Percentiles rank a stretch among this genome's conserved stretches.
Evolutionary conservation across 2,888 invertebrate species (phyloP).

Genomic region (Germaria angustata): DNA sequence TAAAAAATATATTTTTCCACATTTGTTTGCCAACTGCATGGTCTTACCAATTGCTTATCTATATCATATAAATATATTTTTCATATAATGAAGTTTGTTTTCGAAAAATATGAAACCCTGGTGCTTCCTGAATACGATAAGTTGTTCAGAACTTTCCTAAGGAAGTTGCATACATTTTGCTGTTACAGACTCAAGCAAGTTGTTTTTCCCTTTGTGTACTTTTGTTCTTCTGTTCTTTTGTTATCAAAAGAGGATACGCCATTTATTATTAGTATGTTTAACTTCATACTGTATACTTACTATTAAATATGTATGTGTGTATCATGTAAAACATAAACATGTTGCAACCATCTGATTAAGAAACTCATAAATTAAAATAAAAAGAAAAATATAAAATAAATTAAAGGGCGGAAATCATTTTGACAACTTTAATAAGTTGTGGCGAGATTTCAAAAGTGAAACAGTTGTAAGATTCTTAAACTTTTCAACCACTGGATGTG

Average conservation of each 20-base stretch:
- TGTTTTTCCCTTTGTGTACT: not conserved
- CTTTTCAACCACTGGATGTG: too few relatives aligned
- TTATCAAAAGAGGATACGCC: not conserved
- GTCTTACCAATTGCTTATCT: too few relatives aligned
- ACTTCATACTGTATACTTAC: not conserved
- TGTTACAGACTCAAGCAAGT: constrained; percentile 11
- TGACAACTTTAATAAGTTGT: constrained; percentile 30
- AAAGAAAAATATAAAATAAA: not conserved
- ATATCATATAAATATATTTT: too few relatives aligned
- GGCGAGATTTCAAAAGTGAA: not conserved
- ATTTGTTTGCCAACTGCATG: too few relatives aligned
- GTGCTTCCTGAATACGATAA: too few relatives aligned
- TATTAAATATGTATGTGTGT: not conserved
- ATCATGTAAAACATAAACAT: not conserved
- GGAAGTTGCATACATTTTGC: constrained; percentile 1
- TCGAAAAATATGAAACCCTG: too few relatives aligned
- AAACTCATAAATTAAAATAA: not conserved
- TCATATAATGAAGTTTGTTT: too few relatives aligned
- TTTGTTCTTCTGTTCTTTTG: not conserved
- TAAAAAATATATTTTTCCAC: too few relatives aligned
- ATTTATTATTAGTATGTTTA: not conserved
- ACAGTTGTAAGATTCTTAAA: not conserved
- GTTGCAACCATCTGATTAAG: not conserved
- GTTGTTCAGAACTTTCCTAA: not conserved
- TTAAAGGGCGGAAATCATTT: constrained; percentile 42